Evolutionary conservation across 2,113 vertebrate species (phyloP).

Genomic region (Lophura nycthemera): DNA sequence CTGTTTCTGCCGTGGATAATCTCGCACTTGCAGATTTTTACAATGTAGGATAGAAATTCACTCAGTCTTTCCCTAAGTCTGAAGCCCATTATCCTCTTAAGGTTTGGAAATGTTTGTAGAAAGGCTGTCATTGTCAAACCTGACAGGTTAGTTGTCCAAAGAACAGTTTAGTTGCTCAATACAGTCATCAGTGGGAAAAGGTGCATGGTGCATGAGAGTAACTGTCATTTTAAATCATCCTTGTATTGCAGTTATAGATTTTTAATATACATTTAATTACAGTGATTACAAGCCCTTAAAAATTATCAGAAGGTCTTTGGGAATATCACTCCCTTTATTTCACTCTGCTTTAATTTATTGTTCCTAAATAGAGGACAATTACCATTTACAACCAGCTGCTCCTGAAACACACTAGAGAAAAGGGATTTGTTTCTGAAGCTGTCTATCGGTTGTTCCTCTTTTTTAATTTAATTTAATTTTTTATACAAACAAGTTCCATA

Average conservation of each 20-base stretch:
- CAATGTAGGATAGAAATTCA: neutral
- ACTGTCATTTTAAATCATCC: slow-evolving; percentile 1
- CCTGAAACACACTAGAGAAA: neutral
- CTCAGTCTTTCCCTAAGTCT: neutral
- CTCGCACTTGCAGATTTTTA: neutral
- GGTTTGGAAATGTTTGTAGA: neutral
- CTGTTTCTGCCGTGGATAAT: neutral
- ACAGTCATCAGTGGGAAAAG: neutral
- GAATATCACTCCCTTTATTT: slow-evolving; percentile 13
- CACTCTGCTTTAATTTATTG: slow-evolving; percentile 28
- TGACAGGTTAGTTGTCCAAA: neutral
- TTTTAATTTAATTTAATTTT: neutral
- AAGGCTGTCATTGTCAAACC: neutral
- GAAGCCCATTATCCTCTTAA: neutral
- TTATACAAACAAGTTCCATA: neutral
- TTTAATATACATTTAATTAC: slow-evolving; percentile 34
- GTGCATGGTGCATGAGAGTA: neutral
- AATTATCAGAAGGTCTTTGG: slow-evolving; percentile 25
- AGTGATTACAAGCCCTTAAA: neutral
- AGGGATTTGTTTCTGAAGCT: neutral
- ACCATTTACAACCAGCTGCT: slow-evolving; percentile 20
- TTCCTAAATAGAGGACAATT: slow-evolving; percentile 30
- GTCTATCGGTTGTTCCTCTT: neutral
- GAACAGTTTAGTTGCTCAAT: neutral
- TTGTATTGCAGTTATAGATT: slow-evolving; percentile 8